Conservation (phyloP, 2,113 vertebrate species). For the Gobius niger region DNA sequence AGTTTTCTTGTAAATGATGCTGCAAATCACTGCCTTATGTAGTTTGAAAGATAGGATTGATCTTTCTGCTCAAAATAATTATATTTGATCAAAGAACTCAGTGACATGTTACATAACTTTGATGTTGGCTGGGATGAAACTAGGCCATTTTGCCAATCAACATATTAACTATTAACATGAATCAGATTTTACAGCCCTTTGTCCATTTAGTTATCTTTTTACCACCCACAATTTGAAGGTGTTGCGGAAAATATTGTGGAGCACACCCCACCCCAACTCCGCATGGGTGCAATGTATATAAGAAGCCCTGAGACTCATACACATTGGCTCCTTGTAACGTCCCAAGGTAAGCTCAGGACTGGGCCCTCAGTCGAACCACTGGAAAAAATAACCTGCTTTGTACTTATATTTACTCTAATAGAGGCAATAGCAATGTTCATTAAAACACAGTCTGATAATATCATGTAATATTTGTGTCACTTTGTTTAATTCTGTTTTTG, state of each 20-base stretch:
- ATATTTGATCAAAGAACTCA: neutral
- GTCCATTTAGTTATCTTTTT: conserved; percentile 29
- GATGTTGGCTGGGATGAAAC: neutral
- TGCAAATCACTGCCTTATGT: too few species aligned
- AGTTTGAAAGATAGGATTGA: too few species aligned
- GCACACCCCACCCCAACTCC: neutral
- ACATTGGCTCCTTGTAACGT: neutral
- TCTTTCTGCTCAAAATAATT: neutral
- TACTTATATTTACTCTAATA: too few species aligned
- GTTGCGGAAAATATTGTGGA: neutral
- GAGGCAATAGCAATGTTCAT: neutral
- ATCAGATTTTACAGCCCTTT: conserved; percentile 14
- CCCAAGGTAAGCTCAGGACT: conserved; percentile 14
- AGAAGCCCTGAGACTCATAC: neutral
- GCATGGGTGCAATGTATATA: conserved; percentile 5
- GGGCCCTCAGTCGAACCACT: neutral
- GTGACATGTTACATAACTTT: neutral
- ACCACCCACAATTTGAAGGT: neutral
- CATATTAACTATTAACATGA: conserved; percentile 4
- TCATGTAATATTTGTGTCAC: neutral
- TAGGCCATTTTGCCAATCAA: neutral
- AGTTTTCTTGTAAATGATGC: too few species aligned
- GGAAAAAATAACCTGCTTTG: too few species aligned
- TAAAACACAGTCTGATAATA: neutral
- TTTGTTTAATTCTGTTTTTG: neutral